phyloP scores from a whole-genome alignment of 2,888 invertebrate species.

The Pharmacophagus antenor region DNA sequence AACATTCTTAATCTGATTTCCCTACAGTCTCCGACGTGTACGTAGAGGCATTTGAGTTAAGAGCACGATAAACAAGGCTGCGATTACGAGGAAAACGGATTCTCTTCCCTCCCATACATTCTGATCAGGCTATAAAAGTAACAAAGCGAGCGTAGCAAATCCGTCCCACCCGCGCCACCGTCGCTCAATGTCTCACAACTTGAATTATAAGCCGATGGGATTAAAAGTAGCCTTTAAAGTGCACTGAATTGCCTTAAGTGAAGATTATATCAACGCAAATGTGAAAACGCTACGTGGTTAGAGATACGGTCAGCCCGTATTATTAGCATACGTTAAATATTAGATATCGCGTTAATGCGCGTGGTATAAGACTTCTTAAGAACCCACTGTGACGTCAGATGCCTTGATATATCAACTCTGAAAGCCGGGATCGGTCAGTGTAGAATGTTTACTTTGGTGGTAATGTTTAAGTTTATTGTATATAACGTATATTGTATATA shows the following conservation, averaged over 20 bases:
- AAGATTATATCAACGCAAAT: slow-evolving; percentile 8
- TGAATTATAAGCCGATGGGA: slow-evolving; percentile 1
- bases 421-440: too few species aligned
- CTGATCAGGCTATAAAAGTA: slow-evolving; percentile 9
- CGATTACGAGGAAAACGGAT: slow-evolving; percentile 11
- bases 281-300: not conserved
- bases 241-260: not conserved
- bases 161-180: not conserved
- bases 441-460: too few species aligned
- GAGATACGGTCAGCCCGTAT: not conserved
- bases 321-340: not conserved
- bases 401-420: too few species aligned
- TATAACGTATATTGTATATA: too few species aligned
- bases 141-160: not conserved
- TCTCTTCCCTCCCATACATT: slow-evolving; percentile 5
- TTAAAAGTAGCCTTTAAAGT: slow-evolving; percentile 7
- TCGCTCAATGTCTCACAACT: slow-evolving; percentile 5
- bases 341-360: not conserved
- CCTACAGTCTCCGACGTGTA: not conserved
- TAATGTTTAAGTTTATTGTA: too few species aligned
- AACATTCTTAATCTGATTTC: slow-evolving; percentile 19
- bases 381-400: too few species aligned
- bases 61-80: slow-evolving; percentile 6
- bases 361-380: not conserved
- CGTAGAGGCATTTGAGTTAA: slow-evolving; percentile 11